Base-by-base conservation (phyloP, 2,797 vertebrate species). In the Characodon lateralis region DNA sequence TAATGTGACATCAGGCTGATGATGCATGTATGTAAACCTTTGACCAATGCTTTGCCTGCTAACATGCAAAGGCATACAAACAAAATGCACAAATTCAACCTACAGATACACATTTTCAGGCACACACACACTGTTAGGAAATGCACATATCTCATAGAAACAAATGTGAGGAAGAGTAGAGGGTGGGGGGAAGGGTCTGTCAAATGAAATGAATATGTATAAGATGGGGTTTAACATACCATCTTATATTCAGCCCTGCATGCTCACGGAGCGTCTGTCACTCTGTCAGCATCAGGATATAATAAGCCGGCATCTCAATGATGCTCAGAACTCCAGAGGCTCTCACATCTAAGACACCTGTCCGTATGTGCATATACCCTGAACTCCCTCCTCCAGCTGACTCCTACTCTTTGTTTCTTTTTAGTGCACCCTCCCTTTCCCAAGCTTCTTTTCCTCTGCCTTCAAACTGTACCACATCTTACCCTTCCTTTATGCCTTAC, bases 161-260 rank as follows among this genome's bases (percentile, higher is more conserved):
- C 77, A 85, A 77, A 78, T 87, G 83, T 82, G 86, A 85, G 68
- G 78, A 85, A 69, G 85, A 81, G 87, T 46, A 76, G 82, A 77
- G 75, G 84, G 79, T 76, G 88, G 74, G 86, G 35, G 88, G 81
- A 84, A 81, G 89, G 91, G 89, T 88, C 91, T 86, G 92, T 92
- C 87, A 92, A 92, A 93, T 90, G 87, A 87, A 92, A 91, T 93
- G 86, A 92, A 92, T 93, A 93, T 93, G 87, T 90, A 94, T 94
- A 81, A 89, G 88, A 80, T 72, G 50, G 72, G 73, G 81, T 88
- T 92, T 91, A 89, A 92, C 91, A 90, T 80, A 80, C 87, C 88
- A 83, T 91, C 89, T 92, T 72, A 89, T 83, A 92, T 90, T 88
- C 90, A 89, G 79, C 86, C 86, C 79, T 31, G 83, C 88, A 81